Percentiles rank a stretch among this genome's conserved stretches.
Evolutionary conservation across 2,888 invertebrate species (phyloP).

Genomic region (Crepidodera aurea): DNA sequence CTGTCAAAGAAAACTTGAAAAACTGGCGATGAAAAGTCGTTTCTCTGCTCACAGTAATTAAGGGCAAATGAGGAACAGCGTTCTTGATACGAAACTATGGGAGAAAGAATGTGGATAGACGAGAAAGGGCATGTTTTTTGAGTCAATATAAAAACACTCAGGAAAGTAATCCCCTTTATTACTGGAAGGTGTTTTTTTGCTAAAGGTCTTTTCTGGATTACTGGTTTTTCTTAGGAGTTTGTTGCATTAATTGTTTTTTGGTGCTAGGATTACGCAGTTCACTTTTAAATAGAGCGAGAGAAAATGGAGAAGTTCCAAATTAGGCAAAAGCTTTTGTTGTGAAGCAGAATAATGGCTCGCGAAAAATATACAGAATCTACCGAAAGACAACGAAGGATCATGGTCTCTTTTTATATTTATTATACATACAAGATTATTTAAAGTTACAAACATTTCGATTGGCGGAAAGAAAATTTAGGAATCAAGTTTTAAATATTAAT

Average conservation of each 20-base stretch:
- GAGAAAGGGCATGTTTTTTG: conserved; percentile 17
- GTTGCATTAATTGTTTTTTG: background rate
- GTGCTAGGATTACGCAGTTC: background rate
- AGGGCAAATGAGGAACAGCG: conserved; percentile 19
- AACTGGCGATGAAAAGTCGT: conserved; percentile 25
- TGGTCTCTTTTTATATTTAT: too few species aligned
- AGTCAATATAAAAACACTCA: conserved; percentile 25
- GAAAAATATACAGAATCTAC: too few species aligned
- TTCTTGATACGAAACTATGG: conserved; percentile 24
- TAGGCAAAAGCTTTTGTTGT: too few species aligned
- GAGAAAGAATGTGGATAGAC: conserved; percentile 23
- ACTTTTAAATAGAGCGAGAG: too few species aligned
- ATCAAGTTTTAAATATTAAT: too few species aligned
- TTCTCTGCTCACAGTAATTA: conserved; percentile 21
- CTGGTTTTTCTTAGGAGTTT: conserved; percentile 1
- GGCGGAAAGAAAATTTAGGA: too few species aligned
- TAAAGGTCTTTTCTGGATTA: background rate
- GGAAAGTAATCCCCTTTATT: conserved; percentile 13
- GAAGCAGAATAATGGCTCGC: too few species aligned
- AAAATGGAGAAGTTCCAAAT: too few species aligned
- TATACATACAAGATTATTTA: too few species aligned
- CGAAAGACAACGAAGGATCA: too few species aligned
- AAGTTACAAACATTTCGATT: too few species aligned
- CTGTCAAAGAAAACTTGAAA: conserved; percentile 14
- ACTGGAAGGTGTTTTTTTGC: background rate